A percentile compares a stretch with the other conserved stretches of the same genome.
These are phyloP conservation scores for Agriopis leucophaearia DNA, from an alignment of 2,888 invertebrate genomes.

Conservation along the genomic window DNA sequence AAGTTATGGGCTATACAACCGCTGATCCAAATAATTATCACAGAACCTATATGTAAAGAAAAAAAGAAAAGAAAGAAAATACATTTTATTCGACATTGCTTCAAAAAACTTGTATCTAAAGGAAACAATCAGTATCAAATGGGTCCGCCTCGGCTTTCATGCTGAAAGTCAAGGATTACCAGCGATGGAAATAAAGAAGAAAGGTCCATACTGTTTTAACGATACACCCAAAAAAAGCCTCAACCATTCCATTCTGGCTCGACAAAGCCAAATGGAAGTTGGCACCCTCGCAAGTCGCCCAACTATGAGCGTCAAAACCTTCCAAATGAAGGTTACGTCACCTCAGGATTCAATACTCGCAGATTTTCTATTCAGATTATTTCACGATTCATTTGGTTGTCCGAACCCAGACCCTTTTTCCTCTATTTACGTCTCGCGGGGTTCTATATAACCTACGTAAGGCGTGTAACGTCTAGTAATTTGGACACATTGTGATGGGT, in stretches of 20 bases:
- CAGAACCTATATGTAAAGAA: too few relatives aligned
- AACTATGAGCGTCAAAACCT: constrained; percentile 31
- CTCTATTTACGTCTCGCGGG: constrained; percentile 34
- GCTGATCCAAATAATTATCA: too few relatives aligned
- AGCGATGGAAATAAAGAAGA: too few relatives aligned
- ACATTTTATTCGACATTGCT: too few relatives aligned
- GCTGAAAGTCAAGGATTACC: too few relatives aligned
- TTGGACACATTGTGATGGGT: constrained; percentile 36
- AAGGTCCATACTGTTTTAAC: constrained; percentile 1
- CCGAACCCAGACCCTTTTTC: constrained; percentile 36
- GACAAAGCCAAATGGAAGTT: constrained; percentile 35
- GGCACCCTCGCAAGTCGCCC: constrained; percentile 15
- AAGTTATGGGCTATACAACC: too few relatives aligned
- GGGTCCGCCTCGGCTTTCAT: too few relatives aligned
- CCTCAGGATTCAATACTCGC: constrained; percentile 39
- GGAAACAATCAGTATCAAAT: too few relatives aligned
- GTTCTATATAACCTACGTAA: constrained; percentile 16
- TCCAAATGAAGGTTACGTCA: constrained; percentile 40
- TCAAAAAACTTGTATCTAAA: too few relatives aligned
- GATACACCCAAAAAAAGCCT: constrained; percentile 3
- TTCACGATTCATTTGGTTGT: constrained; percentile 46
- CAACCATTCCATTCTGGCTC: constrained; percentile 19
- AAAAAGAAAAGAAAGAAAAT: too few relatives aligned
- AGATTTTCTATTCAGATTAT: constrained; percentile 47
- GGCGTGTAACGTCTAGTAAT: constrained; percentile 30